phyloP scores from a whole-genome alignment of 2,888 invertebrate species.

The Lasioglossum marginatum region DNA sequence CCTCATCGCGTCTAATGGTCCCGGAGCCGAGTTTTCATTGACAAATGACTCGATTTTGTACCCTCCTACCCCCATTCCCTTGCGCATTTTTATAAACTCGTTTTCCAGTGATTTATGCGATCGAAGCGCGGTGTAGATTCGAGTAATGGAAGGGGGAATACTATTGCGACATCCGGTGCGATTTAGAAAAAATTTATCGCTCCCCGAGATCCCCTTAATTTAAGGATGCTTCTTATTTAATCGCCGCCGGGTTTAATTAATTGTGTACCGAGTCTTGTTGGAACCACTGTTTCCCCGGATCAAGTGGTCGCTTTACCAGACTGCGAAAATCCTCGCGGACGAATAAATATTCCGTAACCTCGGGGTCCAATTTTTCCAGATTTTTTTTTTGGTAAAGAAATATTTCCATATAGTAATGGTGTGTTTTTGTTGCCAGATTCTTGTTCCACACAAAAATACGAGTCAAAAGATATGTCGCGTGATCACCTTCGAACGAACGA shows the following conservation, averaged over 20 bases:
- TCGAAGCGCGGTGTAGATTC: background rate
- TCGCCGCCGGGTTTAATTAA: slow-evolving; percentile 31
- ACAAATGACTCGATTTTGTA: slow-evolving; percentile 9
- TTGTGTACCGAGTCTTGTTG: background rate
- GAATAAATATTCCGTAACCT: background rate
- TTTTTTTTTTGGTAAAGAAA: background rate
- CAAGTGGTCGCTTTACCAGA: background rate
- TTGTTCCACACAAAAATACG: background rate
- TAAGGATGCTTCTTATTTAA: slow-evolving; percentile 39
- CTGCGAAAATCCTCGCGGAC: background rate
- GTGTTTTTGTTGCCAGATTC: background rate
- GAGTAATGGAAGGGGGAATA: background rate
- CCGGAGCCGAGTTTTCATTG: background rate
- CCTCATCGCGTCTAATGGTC: background rate
- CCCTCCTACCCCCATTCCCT: background rate
- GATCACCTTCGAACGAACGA: background rate
- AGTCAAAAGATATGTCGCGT: background rate
- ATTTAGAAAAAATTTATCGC: slow-evolving; percentile 4
- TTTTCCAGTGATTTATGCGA: background rate
- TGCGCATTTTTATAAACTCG: background rate
- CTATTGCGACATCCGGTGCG: background rate
- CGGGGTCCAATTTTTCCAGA: background rate
- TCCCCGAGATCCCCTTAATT: slow-evolving; percentile 25
- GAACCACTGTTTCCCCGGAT: background rate
- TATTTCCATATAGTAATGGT: background rate